These are phyloP conservation scores for Nyctibius grandis DNA, from an alignment of 2,797 vertebrate species.

Conservation along the genomic window DNA sequence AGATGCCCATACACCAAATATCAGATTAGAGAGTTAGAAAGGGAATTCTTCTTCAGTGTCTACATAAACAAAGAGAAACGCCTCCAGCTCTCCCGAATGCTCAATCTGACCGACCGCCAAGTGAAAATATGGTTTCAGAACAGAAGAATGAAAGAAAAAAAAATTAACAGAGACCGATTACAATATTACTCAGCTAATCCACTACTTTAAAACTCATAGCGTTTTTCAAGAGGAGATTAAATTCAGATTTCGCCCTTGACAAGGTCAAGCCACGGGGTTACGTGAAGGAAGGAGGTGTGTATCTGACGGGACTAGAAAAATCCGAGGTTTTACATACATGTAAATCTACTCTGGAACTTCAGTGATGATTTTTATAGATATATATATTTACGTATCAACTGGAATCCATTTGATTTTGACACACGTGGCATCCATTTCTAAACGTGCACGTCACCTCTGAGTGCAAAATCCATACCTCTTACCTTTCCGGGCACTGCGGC, in stretches of 20 bases:
- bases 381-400: constrained; percentile 54
- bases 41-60: constrained; percentile 99
- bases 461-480: constrained; percentile 64
- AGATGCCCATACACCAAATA: constrained; percentile 97
- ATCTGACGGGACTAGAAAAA: constrained; percentile 50
- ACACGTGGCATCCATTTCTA: constrained; percentile 52
- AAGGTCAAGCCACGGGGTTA: constrained; percentile 76
- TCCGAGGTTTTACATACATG: constrained; percentile 31
- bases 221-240: constrained; percentile 63
- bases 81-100: constrained; percentile 94
- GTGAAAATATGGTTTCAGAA: constrained; percentile 99
- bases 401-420: constrained; percentile 65
- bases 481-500: constrained; percentile 38
- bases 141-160: constrained; percentile 99
- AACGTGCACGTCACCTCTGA: constrained; percentile 16
- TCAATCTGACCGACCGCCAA: constrained; percentile 97
- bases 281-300: constrained; percentile 60
- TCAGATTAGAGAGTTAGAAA: constrained; percentile 96
- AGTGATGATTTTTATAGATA: not conserved
- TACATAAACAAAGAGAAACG: constrained; percentile 99
- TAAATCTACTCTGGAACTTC: constrained; percentile 35
- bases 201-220: constrained; percentile 84
- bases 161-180: constrained; percentile 98
- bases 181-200: constrained; percentile 97
- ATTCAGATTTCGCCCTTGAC: constrained; percentile 76